Percentiles rank a stretch among this genome's conserved stretches.
phyloP scores from a whole-genome alignment of 2,113 vertebrate genomes.

The Sorex fumeus region DNA sequence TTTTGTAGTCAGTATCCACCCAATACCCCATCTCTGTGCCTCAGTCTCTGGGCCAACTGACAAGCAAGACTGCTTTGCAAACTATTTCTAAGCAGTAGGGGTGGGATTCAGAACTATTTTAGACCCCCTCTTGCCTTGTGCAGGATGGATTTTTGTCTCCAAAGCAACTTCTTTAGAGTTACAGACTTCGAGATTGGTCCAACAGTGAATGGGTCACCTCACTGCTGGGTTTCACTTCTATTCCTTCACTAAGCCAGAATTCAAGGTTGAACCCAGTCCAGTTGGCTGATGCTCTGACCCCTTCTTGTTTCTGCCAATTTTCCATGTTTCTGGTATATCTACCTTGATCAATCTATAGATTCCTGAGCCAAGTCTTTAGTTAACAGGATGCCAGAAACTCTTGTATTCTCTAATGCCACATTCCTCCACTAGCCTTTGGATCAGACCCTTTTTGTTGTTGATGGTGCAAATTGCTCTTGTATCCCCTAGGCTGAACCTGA shows the following conservation, averaged over 20 bases:
- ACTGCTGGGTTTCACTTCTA: conserved; percentile 14
- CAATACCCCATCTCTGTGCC: too few relatives aligned
- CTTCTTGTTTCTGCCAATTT: conserved; percentile 63
- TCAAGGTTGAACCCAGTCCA: conserved; percentile 35
- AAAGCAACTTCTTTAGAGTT: not conserved
- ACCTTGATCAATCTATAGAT: conserved; percentile 19
- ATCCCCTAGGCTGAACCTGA: not conserved
- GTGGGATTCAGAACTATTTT: conserved; percentile 39
- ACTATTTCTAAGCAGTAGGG: not conserved
- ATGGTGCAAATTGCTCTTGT: not conserved
- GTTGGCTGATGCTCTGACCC: conserved; percentile 49
- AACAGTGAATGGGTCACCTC: not conserved
- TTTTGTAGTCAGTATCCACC: too few relatives aligned
- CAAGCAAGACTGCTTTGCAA: not conserved
- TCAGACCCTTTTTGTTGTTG: not conserved
- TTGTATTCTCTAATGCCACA: conserved; percentile 29
- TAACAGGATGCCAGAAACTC: conserved; percentile 40
- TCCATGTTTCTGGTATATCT: conserved; percentile 59
- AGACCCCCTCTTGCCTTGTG: too few relatives aligned
- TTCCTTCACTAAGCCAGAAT: conserved; percentile 3
- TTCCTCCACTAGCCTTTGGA: not conserved
- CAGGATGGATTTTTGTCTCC: not conserved
- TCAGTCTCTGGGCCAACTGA: not conserved
- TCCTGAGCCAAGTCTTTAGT: conserved; percentile 29
- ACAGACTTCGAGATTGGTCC: not conserved